Conservation (phyloP, 1,140 invertebrate genomes). For the Euura saliciscinereae region DNA sequence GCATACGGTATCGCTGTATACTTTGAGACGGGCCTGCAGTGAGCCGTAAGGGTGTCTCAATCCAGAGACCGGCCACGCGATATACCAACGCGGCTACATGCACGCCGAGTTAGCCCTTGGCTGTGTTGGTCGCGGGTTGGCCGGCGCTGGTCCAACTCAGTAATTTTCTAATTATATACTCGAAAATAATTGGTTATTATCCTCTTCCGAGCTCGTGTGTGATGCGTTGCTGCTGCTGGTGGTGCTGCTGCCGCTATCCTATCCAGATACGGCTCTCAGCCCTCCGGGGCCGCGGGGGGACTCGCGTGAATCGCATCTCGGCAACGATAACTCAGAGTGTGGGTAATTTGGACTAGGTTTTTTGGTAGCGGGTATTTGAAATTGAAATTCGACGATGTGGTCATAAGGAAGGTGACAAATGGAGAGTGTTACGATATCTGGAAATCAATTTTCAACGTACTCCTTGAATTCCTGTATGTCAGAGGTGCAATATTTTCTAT, state of each 20-base stretch:
- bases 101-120: background rate
- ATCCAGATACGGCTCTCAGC: background rate
- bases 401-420: background rate
- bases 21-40: background rate
- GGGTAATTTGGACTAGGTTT: conserved; percentile 42
- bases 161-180: conserved; percentile 61
- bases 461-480: background rate
- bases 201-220: conserved; percentile 35
- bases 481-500: conserved; percentile 6
- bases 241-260: background rate
- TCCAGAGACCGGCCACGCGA: background rate
- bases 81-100: background rate
- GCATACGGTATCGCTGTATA: background rate
- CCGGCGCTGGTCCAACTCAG: conserved; percentile 46
- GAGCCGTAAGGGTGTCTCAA: conserved; percentile 3
- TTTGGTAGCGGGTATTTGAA: conserved; percentile 10
- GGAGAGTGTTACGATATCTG: background rate
- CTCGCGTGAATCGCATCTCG: background rate
- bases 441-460: background rate
- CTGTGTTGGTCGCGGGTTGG: background rate
- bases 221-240: conserved; percentile 32
- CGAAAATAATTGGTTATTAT: conserved; percentile 61
- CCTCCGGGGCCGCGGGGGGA: background rate
- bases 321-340: conserved; percentile 1
- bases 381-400: background rate